These are phyloP conservation scores for Podarcis siculus DNA, from an alignment of 2,797 vertebrate species.

Conservation along the genomic window DNA sequence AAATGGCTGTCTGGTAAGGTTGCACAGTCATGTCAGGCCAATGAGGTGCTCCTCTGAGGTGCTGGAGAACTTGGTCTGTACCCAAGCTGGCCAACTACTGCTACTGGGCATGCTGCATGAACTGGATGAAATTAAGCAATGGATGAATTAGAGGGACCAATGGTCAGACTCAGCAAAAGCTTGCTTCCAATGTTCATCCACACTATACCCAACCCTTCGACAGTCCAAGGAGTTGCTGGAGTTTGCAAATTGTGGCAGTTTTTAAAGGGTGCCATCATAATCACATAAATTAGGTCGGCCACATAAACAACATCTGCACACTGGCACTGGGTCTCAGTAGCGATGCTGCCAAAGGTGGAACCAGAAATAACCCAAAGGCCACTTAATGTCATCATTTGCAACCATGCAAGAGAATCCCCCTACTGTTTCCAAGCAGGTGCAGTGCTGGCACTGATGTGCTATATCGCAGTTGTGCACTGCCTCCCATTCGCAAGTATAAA, in stretches of 20 bases:
- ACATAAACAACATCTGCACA: not conserved
- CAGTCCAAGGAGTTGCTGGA: not conserved
- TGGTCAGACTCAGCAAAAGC: not conserved
- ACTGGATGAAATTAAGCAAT: not conserved
- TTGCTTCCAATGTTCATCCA: not conserved
- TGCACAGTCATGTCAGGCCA: no score
- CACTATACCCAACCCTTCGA: no score
- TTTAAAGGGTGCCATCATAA: not conserved
- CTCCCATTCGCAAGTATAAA: not conserved
- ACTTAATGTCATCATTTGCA: not conserved
- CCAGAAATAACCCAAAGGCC: not conserved
- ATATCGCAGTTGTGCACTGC: not conserved
- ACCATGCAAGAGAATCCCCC: not conserved
- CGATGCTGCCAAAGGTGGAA: not conserved
- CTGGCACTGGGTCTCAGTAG: not conserved
- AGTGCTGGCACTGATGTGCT: not conserved
- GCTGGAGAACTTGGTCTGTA: no score
- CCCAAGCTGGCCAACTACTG: no score
- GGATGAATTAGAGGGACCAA: not conserved
- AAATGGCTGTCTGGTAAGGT: no score
- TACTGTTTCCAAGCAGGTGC: not conserved
- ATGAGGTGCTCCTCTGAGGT: no score
- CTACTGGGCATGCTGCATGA: no score
- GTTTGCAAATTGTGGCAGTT: not conserved
- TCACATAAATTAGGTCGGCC: not conserved